These are phyloP conservation scores for Monodelphis domestica DNA, from an alignment of 2,797 vertebrate species.

Conservation along the genomic window DNA sequence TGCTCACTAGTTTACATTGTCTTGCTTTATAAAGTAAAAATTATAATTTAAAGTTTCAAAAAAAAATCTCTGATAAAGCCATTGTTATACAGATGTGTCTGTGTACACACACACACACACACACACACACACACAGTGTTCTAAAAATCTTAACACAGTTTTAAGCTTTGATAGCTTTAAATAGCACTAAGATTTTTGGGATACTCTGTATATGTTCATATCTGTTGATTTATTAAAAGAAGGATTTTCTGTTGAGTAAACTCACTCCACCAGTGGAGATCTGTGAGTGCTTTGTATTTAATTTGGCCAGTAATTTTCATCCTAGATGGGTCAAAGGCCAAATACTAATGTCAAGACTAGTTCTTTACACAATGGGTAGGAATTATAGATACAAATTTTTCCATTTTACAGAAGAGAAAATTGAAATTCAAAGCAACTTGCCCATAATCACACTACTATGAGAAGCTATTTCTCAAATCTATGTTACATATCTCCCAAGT, in stretches of 20 bases:
- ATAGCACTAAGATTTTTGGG: neutral
- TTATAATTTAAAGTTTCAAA: neutral
- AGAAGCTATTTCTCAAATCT: neutral
- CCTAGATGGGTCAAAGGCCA: neutral
- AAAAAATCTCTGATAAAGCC: neutral
- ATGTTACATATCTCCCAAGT: neutral
- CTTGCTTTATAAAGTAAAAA: neutral
- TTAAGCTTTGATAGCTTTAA: neutral
- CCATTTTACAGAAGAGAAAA: constrained; percentile 44
- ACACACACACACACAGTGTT: neutral
- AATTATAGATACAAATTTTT: constrained; percentile 14
- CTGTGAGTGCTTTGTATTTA: constrained; percentile 57
- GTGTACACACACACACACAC: neutral
- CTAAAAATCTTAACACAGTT: neutral
- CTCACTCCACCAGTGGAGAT: neutral
- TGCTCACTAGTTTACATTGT: neutral
- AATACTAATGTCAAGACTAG: neutral
- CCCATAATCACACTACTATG: neutral
- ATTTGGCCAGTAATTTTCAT: constrained; percentile 59
- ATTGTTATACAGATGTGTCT: neutral
- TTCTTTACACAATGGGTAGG: neutral
- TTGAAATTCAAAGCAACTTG: neutral
- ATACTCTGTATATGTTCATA: neutral
- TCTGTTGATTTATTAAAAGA: neutral
- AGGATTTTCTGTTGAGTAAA: neutral